A percentile compares a stretch with the other conserved stretches of the same genome.
Evolutionary conservation across 2,888 invertebrate species (phyloP).

Genomic region (Sphaerophoria rueppellii): DNA sequence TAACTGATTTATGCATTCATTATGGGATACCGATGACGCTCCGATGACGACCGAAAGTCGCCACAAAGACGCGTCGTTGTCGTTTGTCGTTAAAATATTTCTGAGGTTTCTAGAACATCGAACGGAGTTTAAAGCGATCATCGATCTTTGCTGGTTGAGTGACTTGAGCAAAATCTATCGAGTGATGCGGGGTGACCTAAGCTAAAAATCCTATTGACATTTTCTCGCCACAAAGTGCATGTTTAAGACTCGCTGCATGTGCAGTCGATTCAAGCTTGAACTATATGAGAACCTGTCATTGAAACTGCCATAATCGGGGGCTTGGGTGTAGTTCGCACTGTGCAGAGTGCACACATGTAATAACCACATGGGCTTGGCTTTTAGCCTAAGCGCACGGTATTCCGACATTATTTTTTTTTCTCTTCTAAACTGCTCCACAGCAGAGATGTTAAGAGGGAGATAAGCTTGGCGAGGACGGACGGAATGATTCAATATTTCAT

Average conservation of each 20-base stretch:
- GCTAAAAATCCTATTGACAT: constrained; percentile 62
- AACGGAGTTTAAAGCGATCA: constrained; percentile 35
- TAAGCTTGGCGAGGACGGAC: constrained; percentile 42
- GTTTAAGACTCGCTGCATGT: constrained; percentile 14
- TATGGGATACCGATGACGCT: constrained; percentile 23
- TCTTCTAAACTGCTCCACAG: constrained; percentile 11
- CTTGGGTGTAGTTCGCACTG: constrained; percentile 64
- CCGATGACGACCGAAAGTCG: constrained; percentile 5
- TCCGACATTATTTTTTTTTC: constrained; percentile 26
- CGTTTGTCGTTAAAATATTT: constrained; percentile 13
- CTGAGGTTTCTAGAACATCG: constrained; percentile 38
- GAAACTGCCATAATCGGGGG: constrained; percentile 55
- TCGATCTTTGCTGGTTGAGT: constrained; percentile 41
- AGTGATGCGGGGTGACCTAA: constrained; percentile 46
- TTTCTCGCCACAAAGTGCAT: constrained; percentile 48
- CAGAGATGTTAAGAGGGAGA: constrained; percentile 50
- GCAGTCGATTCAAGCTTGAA: constrained; percentile 30
- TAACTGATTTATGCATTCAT: constrained; percentile 68
- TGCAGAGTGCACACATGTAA: constrained; percentile 51
- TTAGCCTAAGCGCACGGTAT: constrained; percentile 58
- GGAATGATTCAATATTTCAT: constrained; percentile 66
- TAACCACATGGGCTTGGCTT: constrained; percentile 70
- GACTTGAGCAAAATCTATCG: constrained; percentile 32
- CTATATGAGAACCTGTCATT: constrained; percentile 65
- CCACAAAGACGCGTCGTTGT: background rate